Base-by-base conservation (phyloP, 1,140 invertebrate species). In the Brachionus rotundiformis region DNA sequence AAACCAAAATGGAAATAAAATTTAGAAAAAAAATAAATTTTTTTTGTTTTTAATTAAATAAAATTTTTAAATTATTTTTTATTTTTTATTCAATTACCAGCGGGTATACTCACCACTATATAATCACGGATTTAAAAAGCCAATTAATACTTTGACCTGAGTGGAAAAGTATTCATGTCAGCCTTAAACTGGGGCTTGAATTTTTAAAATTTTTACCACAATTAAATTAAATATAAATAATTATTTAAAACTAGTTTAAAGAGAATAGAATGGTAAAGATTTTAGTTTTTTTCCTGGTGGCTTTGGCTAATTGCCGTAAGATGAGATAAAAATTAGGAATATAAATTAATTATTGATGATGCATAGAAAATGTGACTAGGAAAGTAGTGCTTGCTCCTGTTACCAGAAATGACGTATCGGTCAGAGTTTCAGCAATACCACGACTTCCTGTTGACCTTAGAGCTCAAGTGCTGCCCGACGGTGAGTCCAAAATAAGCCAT, bases 141-240 rank as follows among this genome's bases (percentile, higher is more conserved):
- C n/a, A n/a, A n/a, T n/a, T n/a, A n/a, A n/a, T n/a, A n/a, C n/a
- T n/a, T n/a, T n/a, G n/a, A n/a, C n/a, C n/a, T n/a, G n/a, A n/a
- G n/a, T n/a, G n/a, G n/a, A 41, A 41, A 41, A 41, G n/a, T 41
- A 41, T 41, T 13, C 39, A 41, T 41, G 39, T 4, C n/a, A 13
- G 39, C n/a, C n/a, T 19, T 23, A 54, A 54, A 54, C 47, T 54
- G 8, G 16, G 19, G 23, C 47, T 54, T 54, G 47, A 54, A 54
- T 54, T 19, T 54, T 54, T 54, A 2, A 19, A 54, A 54, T 54
- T 19, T 54, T 54, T 54, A 54, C n/a, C n/a, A n/a, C n/a, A 8
- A 19, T 16, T 54, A 54, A 54, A 54, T 54, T 54, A 54, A 54
- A 54, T 54, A 54, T 54, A 54, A 54, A 54, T 54, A 54, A 19